These are phyloP conservation scores for Drosophila planitibia DNA, from an alignment of 2,888 invertebrate genomes.

Conservation along the genomic window DNA sequence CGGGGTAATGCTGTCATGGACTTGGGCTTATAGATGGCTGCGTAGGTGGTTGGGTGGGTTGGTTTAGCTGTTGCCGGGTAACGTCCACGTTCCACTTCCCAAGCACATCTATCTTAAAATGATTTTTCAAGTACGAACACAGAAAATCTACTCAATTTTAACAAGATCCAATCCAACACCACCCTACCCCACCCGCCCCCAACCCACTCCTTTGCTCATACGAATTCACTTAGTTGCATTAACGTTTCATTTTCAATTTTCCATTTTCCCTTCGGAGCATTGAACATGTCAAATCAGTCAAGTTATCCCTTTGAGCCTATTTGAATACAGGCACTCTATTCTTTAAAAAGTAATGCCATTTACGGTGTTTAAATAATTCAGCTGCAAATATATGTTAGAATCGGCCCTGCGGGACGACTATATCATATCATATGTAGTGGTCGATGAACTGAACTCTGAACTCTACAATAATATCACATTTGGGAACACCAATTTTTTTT, in stretches of 20 bases:
- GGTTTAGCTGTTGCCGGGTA: conserved; percentile 47
- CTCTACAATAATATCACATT: not conserved
- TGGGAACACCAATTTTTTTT: not conserved
- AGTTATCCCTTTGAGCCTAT: not conserved
- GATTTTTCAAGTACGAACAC: conserved; percentile 25
- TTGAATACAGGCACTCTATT: not conserved
- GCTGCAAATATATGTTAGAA: too few relatives aligned
- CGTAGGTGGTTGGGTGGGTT: conserved; percentile 5
- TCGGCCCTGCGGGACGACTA: not conserved
- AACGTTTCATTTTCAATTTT: conserved; percentile 14
- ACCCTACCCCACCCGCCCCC: not conserved
- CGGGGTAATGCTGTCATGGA: conserved; percentile 37
- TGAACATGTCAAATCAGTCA: conserved; percentile 23
- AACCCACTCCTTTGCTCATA: conserved; percentile 8
- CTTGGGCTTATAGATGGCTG: conserved; percentile 34
- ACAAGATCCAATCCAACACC: not conserved
- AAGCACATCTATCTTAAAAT: conserved; percentile 30
- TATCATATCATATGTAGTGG: not conserved
- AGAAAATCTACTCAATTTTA: conserved; percentile 5
- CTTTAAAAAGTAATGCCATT: not conserved
- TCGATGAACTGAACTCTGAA: not conserved
- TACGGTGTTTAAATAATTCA: not conserved
- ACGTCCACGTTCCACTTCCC: conserved; percentile 40
- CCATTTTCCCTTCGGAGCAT: conserved; percentile 4
- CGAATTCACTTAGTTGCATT: conserved; percentile 36